Evolutionary conservation across 2,113 vertebrate species (phyloP).

Genomic region (Eublepharis macularius): DNA sequence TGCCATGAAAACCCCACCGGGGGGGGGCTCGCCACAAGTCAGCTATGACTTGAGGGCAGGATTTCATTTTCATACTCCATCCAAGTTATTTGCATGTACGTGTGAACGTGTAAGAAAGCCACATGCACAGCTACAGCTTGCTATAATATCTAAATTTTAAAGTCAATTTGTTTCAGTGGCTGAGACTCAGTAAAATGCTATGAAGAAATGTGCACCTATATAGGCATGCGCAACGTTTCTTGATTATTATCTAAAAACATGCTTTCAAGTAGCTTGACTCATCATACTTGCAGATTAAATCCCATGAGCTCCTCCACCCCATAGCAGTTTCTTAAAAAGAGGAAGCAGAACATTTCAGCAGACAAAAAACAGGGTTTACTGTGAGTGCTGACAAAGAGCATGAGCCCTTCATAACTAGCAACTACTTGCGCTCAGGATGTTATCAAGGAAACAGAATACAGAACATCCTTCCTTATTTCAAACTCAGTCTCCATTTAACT

Average conservation of each 20-base stretch:
- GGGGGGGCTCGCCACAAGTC: too few relatives aligned
- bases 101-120: too few relatives aligned
- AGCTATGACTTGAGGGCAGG: too few relatives aligned
- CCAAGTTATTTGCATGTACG: too few relatives aligned
- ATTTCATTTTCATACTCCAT: too few relatives aligned
- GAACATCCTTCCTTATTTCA: conserved; percentile 70
- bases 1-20: too few relatives aligned
- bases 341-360: conserved; percentile 46
- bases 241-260: background rate
- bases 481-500: conserved; percentile 21
- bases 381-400: conserved; percentile 30
- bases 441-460: conserved; percentile 68
- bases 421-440: conserved; percentile 54
- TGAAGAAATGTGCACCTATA: background rate
- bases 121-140: too few relatives aligned
- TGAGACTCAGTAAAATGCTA: background rate
- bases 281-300: background rate
- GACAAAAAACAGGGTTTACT: conserved; percentile 41
- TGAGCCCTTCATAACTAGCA: conserved; percentile 29
- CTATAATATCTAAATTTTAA: too few relatives aligned
- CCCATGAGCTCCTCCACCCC: conserved; percentile 2
- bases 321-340: conserved; percentile 49
- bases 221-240: background rate
- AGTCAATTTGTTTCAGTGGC: background rate
- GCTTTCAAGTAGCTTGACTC: background rate